Conservation (phyloP, 2,888 invertebrate species). For the Hyalella azteca region DNA sequence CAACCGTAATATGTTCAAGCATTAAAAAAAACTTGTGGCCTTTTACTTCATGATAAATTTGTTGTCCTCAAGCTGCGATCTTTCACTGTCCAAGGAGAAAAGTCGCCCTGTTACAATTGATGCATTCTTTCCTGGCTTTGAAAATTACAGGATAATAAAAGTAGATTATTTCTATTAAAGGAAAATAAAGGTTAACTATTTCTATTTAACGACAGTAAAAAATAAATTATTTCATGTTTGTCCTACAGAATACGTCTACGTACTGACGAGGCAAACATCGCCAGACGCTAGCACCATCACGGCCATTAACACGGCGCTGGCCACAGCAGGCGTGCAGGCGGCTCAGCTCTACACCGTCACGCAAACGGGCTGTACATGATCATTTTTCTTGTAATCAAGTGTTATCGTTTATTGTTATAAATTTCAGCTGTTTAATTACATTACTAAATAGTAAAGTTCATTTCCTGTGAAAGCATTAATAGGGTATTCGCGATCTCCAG, state of each 20-base stretch:
- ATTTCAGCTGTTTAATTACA: too few species aligned
- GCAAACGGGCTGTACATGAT: neutral
- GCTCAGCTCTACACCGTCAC: neutral
- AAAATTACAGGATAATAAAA: neutral
- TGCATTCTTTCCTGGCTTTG: neutral
- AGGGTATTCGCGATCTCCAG: too few species aligned
- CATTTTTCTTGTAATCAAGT: too few species aligned
- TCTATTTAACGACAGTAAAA: neutral
- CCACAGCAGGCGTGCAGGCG: neutral
- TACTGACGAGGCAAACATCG: neutral
- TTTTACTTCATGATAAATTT: neutral
- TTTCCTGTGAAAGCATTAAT: too few species aligned
- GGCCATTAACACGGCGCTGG: neutral
- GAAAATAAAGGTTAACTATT: neutral
- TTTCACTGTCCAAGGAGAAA: too few species aligned
- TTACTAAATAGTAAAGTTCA: too few species aligned
- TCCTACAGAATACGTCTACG: neutral
- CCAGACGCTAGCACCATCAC: neutral
- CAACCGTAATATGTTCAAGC: neutral
- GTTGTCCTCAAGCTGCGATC: neutral
- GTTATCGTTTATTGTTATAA: too few species aligned
- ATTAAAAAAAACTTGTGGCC: neutral
- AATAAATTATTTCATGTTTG: neutral
- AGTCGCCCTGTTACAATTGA: too few species aligned
- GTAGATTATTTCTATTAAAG: neutral